These are phyloP conservation scores for Psittacula derbiana DNA, from an alignment of 2,797 vertebrate species.

Conservation along the genomic window DNA sequence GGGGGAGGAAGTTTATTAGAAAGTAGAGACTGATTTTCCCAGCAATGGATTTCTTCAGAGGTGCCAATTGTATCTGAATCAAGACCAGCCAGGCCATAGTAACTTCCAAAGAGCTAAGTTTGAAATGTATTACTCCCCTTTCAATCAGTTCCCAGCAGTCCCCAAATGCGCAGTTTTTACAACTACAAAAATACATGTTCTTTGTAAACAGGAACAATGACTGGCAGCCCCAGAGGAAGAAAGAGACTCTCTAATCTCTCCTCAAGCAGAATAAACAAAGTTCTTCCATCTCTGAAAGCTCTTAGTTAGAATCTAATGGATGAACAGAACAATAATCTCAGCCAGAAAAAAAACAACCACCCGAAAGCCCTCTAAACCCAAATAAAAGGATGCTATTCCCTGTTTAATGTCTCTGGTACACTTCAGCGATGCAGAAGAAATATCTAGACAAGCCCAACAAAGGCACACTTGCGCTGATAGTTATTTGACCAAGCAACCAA, in stretches of 20 bases:
- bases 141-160: not conserved
- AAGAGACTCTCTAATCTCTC: constrained; percentile 32
- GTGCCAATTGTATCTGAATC: not conserved
- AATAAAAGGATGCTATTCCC: not conserved
- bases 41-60: not conserved
- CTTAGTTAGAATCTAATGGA: constrained; percentile 20
- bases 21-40: not conserved
- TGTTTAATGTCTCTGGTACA: not conserved
- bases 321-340: not conserved
- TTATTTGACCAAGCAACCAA: not conserved
- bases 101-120: not conserved
- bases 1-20: not conserved
- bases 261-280: constrained; percentile 46
- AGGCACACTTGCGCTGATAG: not conserved
- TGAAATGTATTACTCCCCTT: not conserved
- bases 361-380: not conserved
- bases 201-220: constrained; percentile 61
- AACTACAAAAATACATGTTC: constrained; percentile 2
- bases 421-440: not conserved
- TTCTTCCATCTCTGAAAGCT: constrained; percentile 24
- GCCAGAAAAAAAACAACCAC: not conserved
- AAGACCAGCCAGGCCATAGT: not conserved
- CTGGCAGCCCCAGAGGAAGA: constrained; percentile 46
- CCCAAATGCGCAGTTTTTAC: not conserved
- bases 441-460: not conserved